Evolutionary conservation across 2,113 vertebrate species (phyloP), one percentile per base, ranked within the genome.

Genomic region (Psephotus haematonotus): DNA sequence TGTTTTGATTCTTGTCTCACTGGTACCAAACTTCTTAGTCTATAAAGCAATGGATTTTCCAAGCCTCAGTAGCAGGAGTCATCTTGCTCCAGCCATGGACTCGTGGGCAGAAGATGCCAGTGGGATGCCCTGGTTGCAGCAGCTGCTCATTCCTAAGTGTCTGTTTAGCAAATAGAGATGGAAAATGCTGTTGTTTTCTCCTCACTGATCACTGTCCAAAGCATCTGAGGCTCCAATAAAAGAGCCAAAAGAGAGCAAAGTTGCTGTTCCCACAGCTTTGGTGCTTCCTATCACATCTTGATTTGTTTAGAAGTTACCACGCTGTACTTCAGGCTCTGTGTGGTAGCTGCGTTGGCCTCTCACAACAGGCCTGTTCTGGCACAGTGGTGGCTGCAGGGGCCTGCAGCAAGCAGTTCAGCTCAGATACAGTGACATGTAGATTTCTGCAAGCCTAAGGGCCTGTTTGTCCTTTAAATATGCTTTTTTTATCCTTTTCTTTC

Each of bases 201-300:
- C 64, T 70, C 65, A 88, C 29, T 88, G 83, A 84, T 93, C 90
- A 88, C 65, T 79, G 60, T 90, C 74, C 92, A 94, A 94, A 84
- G 63, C 80, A 88, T 82, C 74, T 72, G 77, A 96, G 62, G 57
- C 60, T 78, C 35, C 29, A 91, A 47, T 31, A 79, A 49, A 76
- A 55, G 13, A 88, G 59, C 70, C 63, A 84, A 62, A 78, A 75
- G 33, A 65, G 52, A 92, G 41, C 33, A 91, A 95, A 90, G 62
- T 50, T 95, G 78, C 70, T 62, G 16, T 74, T 88, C 77, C 35
- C 52, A 68, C 19, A 52, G 50, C 72, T 78, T 59, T 64, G 17
- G 20, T 84, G 31, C 68, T 68, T 75, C 25, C 33, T 78, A 17
- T 20, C 33, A 68, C 33, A 31, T 84, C 55, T 88, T 24, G 43